Percentiles rank a stretch among this genome's conserved stretches.
Evolutionary conservation across 2,797 vertebrate species (phyloP).

Genomic region (Peromyscus nudipes): DNA sequence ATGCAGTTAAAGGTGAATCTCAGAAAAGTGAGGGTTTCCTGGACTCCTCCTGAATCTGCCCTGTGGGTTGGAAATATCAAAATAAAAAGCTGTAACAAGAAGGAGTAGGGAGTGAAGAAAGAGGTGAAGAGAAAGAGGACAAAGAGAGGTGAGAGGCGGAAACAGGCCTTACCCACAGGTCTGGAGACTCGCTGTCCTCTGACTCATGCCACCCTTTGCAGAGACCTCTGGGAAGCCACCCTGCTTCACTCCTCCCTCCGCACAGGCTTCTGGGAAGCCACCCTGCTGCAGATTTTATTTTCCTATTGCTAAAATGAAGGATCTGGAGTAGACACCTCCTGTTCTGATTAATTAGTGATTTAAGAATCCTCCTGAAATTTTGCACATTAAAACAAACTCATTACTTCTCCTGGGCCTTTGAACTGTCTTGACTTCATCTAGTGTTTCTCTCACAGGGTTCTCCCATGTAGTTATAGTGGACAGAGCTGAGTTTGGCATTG

Average conservation of each 20-base stretch:
- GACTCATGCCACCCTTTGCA: background rate
- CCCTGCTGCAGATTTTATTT: background rate
- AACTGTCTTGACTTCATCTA: background rate
- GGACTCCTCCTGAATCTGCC: slow-evolving; percentile 3
- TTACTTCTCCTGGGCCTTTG: background rate
- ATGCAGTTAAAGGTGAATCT: background rate
- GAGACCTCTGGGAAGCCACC: background rate
- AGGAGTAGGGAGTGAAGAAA: background rate
- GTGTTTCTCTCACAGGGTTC: background rate
- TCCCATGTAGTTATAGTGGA: background rate
- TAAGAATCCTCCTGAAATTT: background rate
- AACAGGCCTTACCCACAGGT: background rate
- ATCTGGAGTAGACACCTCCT: background rate
- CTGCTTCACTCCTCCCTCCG: background rate
- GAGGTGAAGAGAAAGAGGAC: no score
- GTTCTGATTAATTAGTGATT: background rate
- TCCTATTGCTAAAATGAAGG: background rate
- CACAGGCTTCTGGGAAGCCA: background rate
- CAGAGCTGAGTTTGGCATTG: background rate
- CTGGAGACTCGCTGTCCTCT: background rate
- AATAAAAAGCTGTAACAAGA: background rate
- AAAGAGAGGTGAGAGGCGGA: background rate
- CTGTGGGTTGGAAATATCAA: background rate
- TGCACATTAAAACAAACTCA: background rate
- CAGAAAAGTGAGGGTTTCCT: background rate